Conservation (phyloP, 2,113 vertebrate species). For the Lycaon pictus region DNA sequence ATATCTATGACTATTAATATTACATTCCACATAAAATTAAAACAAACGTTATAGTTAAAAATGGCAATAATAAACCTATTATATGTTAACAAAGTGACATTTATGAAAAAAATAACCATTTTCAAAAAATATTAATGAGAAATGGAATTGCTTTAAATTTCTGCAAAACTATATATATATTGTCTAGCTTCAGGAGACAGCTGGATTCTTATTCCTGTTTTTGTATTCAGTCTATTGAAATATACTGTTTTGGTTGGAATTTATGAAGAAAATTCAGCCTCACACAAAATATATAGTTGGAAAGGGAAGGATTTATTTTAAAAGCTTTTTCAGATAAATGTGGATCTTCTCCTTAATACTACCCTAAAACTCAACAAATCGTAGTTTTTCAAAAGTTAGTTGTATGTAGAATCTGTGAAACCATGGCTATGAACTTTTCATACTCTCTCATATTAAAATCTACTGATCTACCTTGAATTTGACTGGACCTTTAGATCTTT, state of each 20-base stretch:
- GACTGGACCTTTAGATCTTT: not conserved
- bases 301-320: conserved; percentile 31
- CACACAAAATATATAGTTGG: not conserved
- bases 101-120: conserved; percentile 44
- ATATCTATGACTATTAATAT: not conserved
- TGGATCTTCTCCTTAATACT: not conserved
- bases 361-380: not conserved
- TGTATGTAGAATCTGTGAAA: conserved; percentile 18
- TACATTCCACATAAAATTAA: not conserved
- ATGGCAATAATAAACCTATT: not conserved
- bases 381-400: not conserved
- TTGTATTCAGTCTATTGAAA: not conserved
- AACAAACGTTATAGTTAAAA: not conserved
- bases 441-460: not conserved
- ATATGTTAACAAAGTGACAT: not conserved
- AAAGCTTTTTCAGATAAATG: conserved; percentile 22
- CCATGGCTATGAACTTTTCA: not conserved
- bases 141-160: conserved; percentile 16
- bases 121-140: conserved; percentile 12
- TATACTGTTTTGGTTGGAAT: conserved; percentile 12
- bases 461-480: not conserved
- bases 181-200: not conserved
- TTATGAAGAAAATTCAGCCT: conserved; percentile 15
- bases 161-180: not conserved
- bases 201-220: conserved; percentile 1